Evolutionary conservation across 2,113 vertebrate genomes (phyloP).

Genomic region (Columbina picui): DNA sequence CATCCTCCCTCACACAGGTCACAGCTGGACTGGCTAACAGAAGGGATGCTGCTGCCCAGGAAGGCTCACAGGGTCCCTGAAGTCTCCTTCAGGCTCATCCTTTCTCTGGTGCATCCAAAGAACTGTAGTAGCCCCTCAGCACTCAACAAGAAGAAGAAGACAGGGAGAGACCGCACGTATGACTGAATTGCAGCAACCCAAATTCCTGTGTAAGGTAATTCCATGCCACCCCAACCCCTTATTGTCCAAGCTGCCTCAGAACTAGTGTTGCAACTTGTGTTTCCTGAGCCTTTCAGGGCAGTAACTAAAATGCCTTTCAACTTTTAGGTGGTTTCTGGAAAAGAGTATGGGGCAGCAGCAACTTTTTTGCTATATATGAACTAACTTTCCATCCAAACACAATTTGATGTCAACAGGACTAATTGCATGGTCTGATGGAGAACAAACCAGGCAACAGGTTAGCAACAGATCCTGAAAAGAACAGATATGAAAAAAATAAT

Average conservation of each 20-base stretch:
- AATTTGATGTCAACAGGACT: neutral
- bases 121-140: fast-evolving
- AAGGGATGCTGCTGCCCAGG: neutral
- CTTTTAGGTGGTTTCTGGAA: neutral
- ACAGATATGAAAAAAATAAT: neutral
- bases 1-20: neutral
- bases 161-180: fast-evolving
- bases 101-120: neutral
- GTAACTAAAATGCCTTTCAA: neutral
- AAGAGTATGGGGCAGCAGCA: neutral
- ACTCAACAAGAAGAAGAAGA: fast-evolving
- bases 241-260: neutral
- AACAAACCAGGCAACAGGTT: neutral
- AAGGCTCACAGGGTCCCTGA: neutral
- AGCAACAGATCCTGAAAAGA: neutral
- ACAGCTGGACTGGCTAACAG: neutral
- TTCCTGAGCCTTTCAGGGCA: neutral
- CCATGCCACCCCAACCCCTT: neutral
- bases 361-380: neutral
- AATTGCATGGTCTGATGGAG: neutral
- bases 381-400: neutral
- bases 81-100: neutral
- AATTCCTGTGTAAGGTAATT: neutral
- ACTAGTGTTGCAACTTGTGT: fast-evolving
- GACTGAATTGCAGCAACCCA: neutral